Percentiles rank a stretch among this genome's conserved stretches.
Evolutionary conservation across 1,140 invertebrate genomes (phyloP).

Genomic region (Chelonus insularis): DNA sequence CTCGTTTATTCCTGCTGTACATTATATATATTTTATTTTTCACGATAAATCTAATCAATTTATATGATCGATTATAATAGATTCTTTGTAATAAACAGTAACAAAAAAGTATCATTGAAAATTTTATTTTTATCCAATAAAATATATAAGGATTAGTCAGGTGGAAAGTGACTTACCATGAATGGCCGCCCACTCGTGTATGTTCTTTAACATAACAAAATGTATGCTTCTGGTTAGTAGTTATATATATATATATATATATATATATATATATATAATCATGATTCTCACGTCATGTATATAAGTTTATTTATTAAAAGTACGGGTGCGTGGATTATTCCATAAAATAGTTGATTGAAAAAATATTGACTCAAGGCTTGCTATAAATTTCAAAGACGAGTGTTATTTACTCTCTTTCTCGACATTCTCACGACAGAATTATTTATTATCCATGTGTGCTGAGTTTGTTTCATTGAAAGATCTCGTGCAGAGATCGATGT

Average conservation of each 20-base stretch:
- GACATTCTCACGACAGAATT: conserved; percentile 22
- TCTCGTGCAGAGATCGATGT: conserved; percentile 27
- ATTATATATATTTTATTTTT: not conserved
- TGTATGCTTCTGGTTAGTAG: not conserved
- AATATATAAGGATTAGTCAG: conserved; percentile 21
- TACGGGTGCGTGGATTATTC: conserved; percentile 6
- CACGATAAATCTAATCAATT: too few relatives aligned
- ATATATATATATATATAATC: not conserved
- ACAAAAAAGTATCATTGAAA: too few relatives aligned
- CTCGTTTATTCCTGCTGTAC: not conserved
- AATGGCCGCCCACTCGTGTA: conserved; percentile 31
- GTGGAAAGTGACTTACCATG: conserved; percentile 32
- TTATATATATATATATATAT: too few relatives aligned
- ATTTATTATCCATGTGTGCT: conserved; percentile 12
- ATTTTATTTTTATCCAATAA: too few relatives aligned
- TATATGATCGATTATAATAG: too few relatives aligned
- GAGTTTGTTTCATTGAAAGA: conserved; percentile 25
- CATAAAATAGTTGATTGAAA: conserved; percentile 4
- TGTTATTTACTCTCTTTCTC: conserved; percentile 18
- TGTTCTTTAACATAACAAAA: not conserved
- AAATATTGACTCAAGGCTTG: not conserved
- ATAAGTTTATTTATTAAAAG: conserved; percentile 5
- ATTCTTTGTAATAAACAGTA: too few relatives aligned
- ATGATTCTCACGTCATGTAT: conserved; percentile 1
- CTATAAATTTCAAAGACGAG: conserved; percentile 10